Base-by-base conservation (phyloP, 2,888 invertebrate species). In the Drosophila lutescens region DNA sequence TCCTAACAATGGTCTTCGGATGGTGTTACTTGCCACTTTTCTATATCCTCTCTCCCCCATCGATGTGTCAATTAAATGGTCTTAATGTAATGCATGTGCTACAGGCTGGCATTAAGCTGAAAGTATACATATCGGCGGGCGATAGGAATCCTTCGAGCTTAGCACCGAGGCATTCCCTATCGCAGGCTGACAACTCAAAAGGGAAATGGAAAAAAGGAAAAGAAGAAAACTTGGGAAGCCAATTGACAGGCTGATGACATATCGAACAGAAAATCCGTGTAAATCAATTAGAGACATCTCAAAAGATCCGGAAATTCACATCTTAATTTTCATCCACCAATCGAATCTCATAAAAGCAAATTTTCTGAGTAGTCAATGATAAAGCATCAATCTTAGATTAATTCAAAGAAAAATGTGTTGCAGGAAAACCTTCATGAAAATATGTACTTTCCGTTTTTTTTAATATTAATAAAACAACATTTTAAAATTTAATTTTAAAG, bases 51-150 rank as follows among this genome's bases (percentile, higher is more conserved):
- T 60, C 51, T 10, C 20, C 55, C 68, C 74, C 72, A 70, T 81
- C 84, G 73, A 81, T 84, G 76, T 84, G 86, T 86, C 83, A 83
- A 83, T 83, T 83, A 83, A 86, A 78, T 74, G 86, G 81, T 63
- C 73, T 86, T 78, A 78, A 49, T 66, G 76, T 76, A 82, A 85
- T 78, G 65, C 82, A 66, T 83, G 74, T 74, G 74, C 62, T 76
- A 54, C 61, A 74, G 69, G 73, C 65, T 49, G 72, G 69, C 74
- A 77, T 76, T 80, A 79, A 74, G 68, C 57, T 63, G 62, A 23
- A 44, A 40, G 63, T 36, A 55, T 69, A 67, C 60, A 67, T 71
- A 80, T 74, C 78, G 49, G 38, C 4, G 26, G 50, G 32, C 50
- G 62, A 59, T 59, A 71, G 56, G 65, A 47, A 49, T 56, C 75